A percentile compares a stretch with the other conserved stretches of the same genome.
These are phyloP conservation scores for Palythoa grandis DNA, from an alignment of 92 coral and sea anemone genomes.

Conservation along the genomic window DNA sequence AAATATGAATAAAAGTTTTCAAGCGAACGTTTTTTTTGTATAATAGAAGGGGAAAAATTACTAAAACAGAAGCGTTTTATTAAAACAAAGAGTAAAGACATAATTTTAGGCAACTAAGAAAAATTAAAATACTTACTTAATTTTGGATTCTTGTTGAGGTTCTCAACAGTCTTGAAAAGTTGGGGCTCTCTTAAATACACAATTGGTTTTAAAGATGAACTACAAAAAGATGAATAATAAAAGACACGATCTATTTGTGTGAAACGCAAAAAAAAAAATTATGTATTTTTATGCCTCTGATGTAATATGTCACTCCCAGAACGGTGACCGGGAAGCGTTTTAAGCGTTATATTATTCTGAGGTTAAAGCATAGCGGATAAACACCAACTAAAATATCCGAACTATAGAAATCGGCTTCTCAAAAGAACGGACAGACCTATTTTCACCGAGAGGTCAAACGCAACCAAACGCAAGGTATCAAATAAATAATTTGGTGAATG, in stretches of 20 bases:
- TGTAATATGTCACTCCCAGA: slow-evolving; percentile 13
- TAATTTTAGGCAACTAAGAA: neutral
- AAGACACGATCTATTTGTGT: neutral
- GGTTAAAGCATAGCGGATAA: slow-evolving; percentile 21
- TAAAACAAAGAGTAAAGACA: neutral
- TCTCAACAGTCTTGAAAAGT: neutral
- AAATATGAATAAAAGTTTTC: neutral
- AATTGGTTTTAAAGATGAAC: neutral
- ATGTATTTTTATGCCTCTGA: neutral
- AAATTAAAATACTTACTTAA: neutral
- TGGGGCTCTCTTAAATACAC: neutral
- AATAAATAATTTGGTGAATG: slow-evolving; percentile 16
- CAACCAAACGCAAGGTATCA: slow-evolving; percentile 12
- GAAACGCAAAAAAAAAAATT: neutral
- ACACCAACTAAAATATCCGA: slow-evolving; percentile 24
- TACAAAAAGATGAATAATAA: neutral
- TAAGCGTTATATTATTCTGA: slow-evolving; percentile 4
- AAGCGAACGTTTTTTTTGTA: neutral
- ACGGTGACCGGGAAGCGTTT: slow-evolving; percentile 21
- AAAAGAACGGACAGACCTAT: slow-evolving; percentile 3
- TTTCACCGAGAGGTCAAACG: slow-evolving; percentile 37
- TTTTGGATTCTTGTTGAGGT: neutral
- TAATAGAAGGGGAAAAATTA: neutral
- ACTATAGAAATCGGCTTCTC: slow-evolving; percentile 40
- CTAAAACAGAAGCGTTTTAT: slow-evolving; percentile 5